These are phyloP conservation scores for Protobothrops flavoviridis DNA, from an alignment of 2,113 vertebrate genomes.

Conservation along the genomic window DNA sequence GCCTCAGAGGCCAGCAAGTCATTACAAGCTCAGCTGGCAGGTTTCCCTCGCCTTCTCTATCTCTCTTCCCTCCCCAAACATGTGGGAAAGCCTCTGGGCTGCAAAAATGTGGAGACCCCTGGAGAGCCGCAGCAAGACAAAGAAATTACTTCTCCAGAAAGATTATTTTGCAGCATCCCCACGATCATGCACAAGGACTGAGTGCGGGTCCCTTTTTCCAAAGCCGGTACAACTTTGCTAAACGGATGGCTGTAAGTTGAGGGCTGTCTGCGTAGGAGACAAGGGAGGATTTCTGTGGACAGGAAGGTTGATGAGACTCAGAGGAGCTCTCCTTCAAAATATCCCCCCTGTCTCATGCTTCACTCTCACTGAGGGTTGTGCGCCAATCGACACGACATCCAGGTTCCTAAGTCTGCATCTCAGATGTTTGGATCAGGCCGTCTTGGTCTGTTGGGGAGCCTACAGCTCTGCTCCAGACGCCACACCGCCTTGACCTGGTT, in stretches of 20 bases:
- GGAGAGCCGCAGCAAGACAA: neutral
- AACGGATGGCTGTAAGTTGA: neutral
- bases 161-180: neutral
- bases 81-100: too few species aligned
- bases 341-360: neutral
- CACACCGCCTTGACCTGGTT: neutral
- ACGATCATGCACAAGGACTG: fast-evolving
- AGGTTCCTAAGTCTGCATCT: neutral
- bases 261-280: neutral
- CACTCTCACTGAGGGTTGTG: too few species aligned
- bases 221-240: neutral
- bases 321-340: neutral
- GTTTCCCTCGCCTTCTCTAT: neutral
- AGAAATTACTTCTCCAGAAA: neutral
- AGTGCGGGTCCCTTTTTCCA: neutral
- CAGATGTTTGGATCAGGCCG: neutral
- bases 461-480: neutral
- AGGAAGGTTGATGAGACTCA: neutral
- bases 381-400: neutral
- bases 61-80: too few species aligned
- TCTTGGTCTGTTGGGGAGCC: neutral
- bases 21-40: too few species aligned
- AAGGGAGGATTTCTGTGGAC: neutral
- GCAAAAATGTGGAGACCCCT: neutral
- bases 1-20: neutral